A percentile compares a stretch with the other conserved stretches of the same genome.
phyloP scores from a whole-genome alignment of 2,888 invertebrate species.

The Ceriagrion tenellum region DNA sequence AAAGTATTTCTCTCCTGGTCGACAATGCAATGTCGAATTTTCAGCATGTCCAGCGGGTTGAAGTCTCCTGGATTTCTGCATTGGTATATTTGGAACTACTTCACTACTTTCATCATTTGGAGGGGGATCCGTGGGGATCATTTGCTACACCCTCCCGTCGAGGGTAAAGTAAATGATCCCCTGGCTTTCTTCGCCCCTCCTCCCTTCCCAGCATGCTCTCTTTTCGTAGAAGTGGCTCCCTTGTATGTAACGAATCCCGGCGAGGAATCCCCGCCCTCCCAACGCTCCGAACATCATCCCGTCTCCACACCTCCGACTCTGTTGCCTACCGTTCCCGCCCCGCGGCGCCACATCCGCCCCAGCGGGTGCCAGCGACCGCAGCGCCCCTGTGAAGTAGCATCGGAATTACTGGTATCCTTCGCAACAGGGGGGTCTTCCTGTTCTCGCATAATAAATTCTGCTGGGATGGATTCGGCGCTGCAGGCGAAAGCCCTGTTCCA shows the following conservation, averaged over 20 bases:
- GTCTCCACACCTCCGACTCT: not conserved
- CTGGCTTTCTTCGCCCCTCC: not conserved
- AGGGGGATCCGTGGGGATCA: too few species aligned
- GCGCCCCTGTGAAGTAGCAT: not conserved
- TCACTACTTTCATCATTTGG: too few species aligned
- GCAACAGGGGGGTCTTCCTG: not conserved
- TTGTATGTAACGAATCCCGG: not conserved
- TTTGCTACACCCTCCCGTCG: too few species aligned
- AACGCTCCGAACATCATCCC: too few species aligned
- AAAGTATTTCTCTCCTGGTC: too few species aligned
- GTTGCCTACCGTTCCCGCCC: not conserved
- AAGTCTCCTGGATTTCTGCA: too few species aligned
- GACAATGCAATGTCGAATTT: too few species aligned
- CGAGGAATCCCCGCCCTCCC: not conserved
- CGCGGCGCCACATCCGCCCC: conserved; percentile 45
- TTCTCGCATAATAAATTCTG: not conserved
- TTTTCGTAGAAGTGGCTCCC: not conserved
- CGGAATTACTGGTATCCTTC: not conserved
- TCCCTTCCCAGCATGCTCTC: not conserved
- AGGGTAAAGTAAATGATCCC: too few species aligned
- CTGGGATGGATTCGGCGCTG: too few species aligned
- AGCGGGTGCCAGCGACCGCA: not conserved
- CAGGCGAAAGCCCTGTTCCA: too few species aligned
- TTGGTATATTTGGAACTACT: too few species aligned
- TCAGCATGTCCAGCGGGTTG: too few species aligned